Percentiles rank a stretch among this genome's conserved stretches.
Conservation (phyloP, 2,797 vertebrate species). For the Coilia nasus region DNA sequence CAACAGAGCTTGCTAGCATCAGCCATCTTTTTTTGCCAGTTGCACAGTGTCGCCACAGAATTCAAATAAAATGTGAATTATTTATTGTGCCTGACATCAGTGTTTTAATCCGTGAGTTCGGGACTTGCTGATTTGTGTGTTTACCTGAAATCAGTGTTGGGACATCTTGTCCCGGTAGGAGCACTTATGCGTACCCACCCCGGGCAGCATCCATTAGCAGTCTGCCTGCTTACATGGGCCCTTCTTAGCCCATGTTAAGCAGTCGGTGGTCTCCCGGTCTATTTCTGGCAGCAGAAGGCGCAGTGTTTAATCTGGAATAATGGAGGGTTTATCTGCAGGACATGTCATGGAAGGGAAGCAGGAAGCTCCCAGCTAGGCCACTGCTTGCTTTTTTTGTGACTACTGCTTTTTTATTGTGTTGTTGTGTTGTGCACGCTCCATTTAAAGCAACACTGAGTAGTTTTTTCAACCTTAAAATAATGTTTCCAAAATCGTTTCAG, state of each 20-base stretch:
- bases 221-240: neutral
- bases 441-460: too few relatives aligned
- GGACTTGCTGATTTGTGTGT: neutral
- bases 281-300: conserved; percentile 35
- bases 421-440: too few relatives aligned
- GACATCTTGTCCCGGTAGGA: neutral
- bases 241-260: neutral
- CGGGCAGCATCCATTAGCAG: conserved; percentile 19
- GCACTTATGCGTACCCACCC: neutral
- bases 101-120: neutral
- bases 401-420: too few relatives aligned
- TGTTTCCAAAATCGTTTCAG: too few relatives aligned
- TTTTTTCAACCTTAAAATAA: too few relatives aligned
- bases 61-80: neutral
- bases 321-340: conserved; percentile 51
- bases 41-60: neutral
- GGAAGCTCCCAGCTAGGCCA: neutral
- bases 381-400: neutral
- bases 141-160: neutral
- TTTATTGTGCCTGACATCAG: neutral
- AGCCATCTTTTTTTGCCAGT: neutral
- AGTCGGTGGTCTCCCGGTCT: conserved; percentile 26
- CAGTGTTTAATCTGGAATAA: conserved; percentile 51
- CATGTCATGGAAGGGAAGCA: conserved; percentile 26
- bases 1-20: neutral